Base-by-base conservation (phyloP, 2,888 invertebrate species). In the Dasypogon diadema region DNA sequence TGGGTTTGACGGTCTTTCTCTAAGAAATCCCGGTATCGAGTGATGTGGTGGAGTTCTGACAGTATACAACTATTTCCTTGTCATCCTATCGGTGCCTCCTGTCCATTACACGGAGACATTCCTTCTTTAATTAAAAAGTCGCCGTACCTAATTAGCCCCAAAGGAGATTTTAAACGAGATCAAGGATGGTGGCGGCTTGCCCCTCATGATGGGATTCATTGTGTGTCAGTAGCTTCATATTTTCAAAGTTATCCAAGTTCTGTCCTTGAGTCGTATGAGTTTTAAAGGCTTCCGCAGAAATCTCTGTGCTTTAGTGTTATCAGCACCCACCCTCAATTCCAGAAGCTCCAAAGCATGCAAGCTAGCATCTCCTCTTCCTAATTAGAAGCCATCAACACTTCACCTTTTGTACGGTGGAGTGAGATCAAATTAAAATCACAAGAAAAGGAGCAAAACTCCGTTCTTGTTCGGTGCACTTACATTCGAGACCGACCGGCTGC, bases 61-160 rank as follows among this genome's bases (percentile, higher is more conserved):
- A 70, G 54, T 54, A 30, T 34, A 54, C 70, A 51, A 54, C 54
- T 54, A 54, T 70, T 54, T 70, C 12, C 70, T 70, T 48, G 54
- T 70, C 70, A 70, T 70, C 54, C 37, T 54, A 70, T 54, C 30
- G 54, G 54, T 54, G 65, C 24, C 5, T 46, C 65, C 48, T 68
- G 54, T 70, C 70, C 70, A 70, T 54, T 70, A 34, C 34, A 46
- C 24, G 70, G 54, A 30, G 70, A 54, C 51, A 34, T 30, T 34
- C 30, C 30, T 14, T 30, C 54, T 70, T 70, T 70, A 70, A 70
- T 70, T 70, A 83, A 83, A 83, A 80, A 82, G 81, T 84, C 84
- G 84, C 85, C 85, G 83, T 83, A 83, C 84, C n/a, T 85, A 85
- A 85, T 85, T 85, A 85, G 85, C 84, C 85, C 84, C 82, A 82